Evolutionary conservation across 2,113 vertebrate genomes (phyloP).

Genomic region (Bubo scandiacus): DNA sequence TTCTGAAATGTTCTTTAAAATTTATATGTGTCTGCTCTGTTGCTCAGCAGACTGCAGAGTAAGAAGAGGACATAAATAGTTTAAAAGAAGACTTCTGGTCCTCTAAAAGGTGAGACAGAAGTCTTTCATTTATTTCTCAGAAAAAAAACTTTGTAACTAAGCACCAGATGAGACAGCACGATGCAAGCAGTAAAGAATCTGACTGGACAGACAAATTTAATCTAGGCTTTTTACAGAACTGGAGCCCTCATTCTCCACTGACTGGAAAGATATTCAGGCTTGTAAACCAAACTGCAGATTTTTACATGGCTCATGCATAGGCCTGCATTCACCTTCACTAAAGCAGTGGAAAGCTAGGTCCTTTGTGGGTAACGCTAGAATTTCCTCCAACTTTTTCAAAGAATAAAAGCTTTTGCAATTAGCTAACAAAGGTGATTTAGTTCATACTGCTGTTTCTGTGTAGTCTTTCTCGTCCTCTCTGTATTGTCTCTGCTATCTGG

Average conservation of each 20-base stretch:
- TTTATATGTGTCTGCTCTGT: neutral
- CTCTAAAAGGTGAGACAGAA: slow-evolving; percentile 8
- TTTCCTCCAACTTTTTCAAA: neutral
- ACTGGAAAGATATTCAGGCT: neutral
- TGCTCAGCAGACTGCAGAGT: neutral
- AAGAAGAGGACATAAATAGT: neutral
- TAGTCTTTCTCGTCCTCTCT: neutral
- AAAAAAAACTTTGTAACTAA: neutral
- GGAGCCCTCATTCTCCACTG: neutral
- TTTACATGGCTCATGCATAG: neutral
- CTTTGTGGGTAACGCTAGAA: neutral
- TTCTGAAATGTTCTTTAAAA: neutral
- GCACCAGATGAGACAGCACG: neutral
- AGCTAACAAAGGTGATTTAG: neutral
- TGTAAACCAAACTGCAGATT: neutral
- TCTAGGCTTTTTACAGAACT: neutral
- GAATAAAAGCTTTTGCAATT: neutral
- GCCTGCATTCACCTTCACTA: neutral
- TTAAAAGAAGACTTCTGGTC: neutral
- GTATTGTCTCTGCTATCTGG: neutral
- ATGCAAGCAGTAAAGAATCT: neutral
- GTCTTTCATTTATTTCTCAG: neutral
- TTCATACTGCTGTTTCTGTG: neutral
- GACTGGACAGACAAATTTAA: neutral
- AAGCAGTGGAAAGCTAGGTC: neutral